Evolutionary conservation across 2,888 invertebrate genomes (phyloP), one percentile per base, ranked within the genome.

Genomic region (Sarcophaga variegata): DNA sequence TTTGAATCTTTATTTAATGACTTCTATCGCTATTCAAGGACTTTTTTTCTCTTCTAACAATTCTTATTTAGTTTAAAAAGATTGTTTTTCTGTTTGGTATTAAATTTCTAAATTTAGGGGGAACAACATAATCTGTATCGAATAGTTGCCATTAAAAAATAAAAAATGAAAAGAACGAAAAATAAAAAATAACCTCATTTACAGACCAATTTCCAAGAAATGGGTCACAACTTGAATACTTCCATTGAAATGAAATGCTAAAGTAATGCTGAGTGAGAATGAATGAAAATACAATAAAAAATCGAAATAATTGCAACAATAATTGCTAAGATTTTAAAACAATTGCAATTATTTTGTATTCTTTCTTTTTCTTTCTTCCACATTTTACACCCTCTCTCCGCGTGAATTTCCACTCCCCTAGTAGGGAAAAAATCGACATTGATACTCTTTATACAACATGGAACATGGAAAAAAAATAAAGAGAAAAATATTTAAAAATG

Each of bases 241-340:
- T 66, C 47, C 54, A 74, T 4, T 49, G 8, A 76, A 75, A 71
- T 74, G 49, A 64, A 64, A 77, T 8, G n/a, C 49, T 37, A 54
- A 20, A 37, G 37, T 37, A 37, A 37, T 37, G 37, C 8, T 37
- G 20, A 67, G 71, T 71, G 49, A 76, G 59, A 49, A 72, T 47
- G 8, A 59, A 22, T 49, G 6, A 74, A 69, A 66, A 20, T 22
- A 54, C 64, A 62, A 72, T 17, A 67, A 11, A 71, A 84, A 74
- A 74, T 78, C 74, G 47, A 74, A 85, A 81, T 85, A 81, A 81
- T 85, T 85, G 81, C 74, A 79, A 82, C 72, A 82, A 81, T 79
- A 86, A 86, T 86, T 86, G 79, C 69, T 75, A 78, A 81, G 85
- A 81, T 78, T 85, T 85, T 72, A 71, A 85, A 79, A 78, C 72